phyloP scores from a whole-genome alignment of 2,797 vertebrate species.

The Sebastiscus albofasciatus region DNA sequence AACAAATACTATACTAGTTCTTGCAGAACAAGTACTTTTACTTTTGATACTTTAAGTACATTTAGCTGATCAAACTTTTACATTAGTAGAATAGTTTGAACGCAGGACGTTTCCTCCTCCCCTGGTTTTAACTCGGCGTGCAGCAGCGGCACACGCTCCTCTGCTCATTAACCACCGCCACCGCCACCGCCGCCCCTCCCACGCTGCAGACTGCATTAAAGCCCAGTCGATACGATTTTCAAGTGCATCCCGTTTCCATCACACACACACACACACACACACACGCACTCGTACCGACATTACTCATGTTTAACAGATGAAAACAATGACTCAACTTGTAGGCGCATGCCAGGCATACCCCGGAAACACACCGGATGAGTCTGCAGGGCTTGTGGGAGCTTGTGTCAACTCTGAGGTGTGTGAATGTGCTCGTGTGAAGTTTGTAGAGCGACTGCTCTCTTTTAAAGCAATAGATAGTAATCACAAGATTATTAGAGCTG shows the following conservation, averaged over 20 bases:
- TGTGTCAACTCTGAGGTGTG: conserved; percentile 46
- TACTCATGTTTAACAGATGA: conserved; percentile 57
- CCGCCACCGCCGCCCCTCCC: conserved; percentile 1
- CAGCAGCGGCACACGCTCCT: not conserved
- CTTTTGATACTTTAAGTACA: too few species aligned
- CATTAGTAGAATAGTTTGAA: not conserved
- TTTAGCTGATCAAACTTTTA: not conserved
- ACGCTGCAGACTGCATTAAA: conserved; percentile 23
- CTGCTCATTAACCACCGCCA: not conserved
- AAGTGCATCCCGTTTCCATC: conserved; percentile 33
- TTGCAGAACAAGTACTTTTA: not conserved
- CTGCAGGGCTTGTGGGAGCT: conserved; percentile 59
- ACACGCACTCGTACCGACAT: conserved; percentile 9
- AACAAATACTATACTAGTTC: too few species aligned
- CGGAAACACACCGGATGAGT: conserved; percentile 39
- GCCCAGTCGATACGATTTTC: conserved; percentile 28
- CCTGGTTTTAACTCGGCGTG: not conserved
- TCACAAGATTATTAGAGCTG: not conserved
- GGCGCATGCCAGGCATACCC: conserved; percentile 61
- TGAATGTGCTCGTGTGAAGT: not conserved
- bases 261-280: too few species aligned
- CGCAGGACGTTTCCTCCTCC: not conserved
- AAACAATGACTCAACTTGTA: conserved; percentile 72
- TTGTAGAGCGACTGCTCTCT: not conserved
- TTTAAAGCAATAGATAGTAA: not conserved